phyloP scores from a whole-genome alignment of 2,797 vertebrate genomes.

The Sebastes matsubarae region DNA sequence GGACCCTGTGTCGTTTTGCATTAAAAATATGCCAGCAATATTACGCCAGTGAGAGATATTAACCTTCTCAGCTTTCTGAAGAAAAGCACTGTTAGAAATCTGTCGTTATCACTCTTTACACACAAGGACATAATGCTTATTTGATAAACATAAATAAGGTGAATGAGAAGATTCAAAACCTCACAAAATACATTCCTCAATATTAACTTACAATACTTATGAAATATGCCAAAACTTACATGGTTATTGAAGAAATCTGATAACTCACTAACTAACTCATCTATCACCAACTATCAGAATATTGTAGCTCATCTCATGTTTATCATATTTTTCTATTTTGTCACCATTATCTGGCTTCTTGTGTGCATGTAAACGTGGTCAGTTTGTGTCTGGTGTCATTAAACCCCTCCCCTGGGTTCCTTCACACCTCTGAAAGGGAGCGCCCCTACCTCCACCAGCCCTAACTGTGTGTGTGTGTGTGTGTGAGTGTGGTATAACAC shows the following conservation, averaged over 20 bases:
- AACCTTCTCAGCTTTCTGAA: neutral
- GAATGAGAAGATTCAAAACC: neutral
- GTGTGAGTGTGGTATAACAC: slow-evolving; percentile 45
- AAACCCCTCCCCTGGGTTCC: slow-evolving; percentile 20
- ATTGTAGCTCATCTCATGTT: neutral
- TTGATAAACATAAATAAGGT: neutral
- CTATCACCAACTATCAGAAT: neutral
- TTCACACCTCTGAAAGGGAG: slow-evolving; percentile 51
- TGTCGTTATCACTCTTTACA: neutral
- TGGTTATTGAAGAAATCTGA: neutral
- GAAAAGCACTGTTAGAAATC: neutral
- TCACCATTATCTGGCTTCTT: neutral
- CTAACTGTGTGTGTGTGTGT: slow-evolving; percentile 18
- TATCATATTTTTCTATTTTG: neutral
- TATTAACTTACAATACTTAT: neutral
- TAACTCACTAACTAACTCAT: neutral
- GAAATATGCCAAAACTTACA: neutral
- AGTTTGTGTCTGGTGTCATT: slow-evolving; percentile 43
- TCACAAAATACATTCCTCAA: neutral
- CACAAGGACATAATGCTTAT: neutral
- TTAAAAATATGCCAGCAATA: neutral
- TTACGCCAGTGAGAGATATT: neutral
- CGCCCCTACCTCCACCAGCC: slow-evolving; percentile 6
- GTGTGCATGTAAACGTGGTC: slow-evolving; percentile 23
- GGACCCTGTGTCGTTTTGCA: neutral